Percentiles rank a stretch among this genome's conserved stretches.
Conservation (phyloP, 2,888 invertebrate genomes). For the Polydrusus tereticollis region DNA sequence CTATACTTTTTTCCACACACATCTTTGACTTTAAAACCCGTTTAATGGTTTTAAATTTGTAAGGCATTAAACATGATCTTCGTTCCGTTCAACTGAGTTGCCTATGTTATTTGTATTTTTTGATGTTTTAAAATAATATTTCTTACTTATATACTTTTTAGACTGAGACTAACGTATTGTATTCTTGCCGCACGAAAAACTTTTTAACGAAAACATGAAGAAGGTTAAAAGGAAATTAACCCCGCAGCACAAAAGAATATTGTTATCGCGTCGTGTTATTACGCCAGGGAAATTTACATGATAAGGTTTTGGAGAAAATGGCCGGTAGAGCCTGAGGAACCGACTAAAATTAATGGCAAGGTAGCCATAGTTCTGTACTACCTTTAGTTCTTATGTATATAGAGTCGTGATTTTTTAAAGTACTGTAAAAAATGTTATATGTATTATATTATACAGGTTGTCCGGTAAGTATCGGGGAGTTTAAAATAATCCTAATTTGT, state of each 20-base stretch:
- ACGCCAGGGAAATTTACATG: constrained; percentile 22
- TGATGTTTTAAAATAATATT: not conserved
- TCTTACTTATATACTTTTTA: not conserved
- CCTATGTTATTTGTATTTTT: not conserved
- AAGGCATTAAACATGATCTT: too few species aligned
- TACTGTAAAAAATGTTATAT: too few species aligned
- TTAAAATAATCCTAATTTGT: too few species aligned
- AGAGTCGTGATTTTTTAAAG: too few species aligned
- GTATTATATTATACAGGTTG: too few species aligned
- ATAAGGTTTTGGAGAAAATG: not conserved
- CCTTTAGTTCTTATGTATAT: too few species aligned
- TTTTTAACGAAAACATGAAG: constrained; percentile 21
- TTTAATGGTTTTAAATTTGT: too few species aligned
- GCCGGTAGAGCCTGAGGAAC: not conserved
- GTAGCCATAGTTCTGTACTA: too few species aligned
- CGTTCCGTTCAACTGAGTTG: too few species aligned
- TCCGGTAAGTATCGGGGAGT: too few species aligned
- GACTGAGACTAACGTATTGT: not conserved
- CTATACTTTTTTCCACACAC: too few species aligned
- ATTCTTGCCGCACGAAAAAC: constrained; percentile 16
- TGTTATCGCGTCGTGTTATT: constrained; percentile 23
- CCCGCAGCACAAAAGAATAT: constrained; percentile 23
- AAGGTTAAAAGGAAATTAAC: constrained; percentile 29
- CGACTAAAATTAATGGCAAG: not conserved
- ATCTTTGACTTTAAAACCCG: too few species aligned